These are phyloP conservation scores for Augiades crinisus DNA, from an alignment of 2,888 invertebrate genomes.

Conservation along the genomic window DNA sequence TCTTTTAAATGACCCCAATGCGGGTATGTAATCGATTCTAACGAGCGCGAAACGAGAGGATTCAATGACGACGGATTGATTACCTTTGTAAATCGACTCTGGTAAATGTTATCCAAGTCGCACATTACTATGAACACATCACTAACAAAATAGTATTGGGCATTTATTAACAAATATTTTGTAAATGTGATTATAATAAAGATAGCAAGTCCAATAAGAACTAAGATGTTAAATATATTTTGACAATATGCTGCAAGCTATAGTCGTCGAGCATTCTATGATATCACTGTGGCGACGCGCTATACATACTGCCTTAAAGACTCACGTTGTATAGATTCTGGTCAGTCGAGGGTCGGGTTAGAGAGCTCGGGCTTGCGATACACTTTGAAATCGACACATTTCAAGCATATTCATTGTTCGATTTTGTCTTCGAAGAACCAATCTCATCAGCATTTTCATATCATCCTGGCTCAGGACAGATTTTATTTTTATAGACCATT, in stretches of 20 bases:
- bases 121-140: background rate
- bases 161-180: background rate
- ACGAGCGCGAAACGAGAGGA: too few relatives aligned
- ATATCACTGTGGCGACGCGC: too few relatives aligned
- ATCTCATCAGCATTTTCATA: slow-evolving; percentile 14
- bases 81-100: too few relatives aligned
- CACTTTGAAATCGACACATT: background rate
- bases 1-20: too few relatives aligned
- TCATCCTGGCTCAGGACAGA: slow-evolving; percentile 11
- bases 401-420: background rate
- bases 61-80: too few relatives aligned
- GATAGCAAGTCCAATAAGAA: background rate
- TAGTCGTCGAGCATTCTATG: too few relatives aligned
- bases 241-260: background rate
- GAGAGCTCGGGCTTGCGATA: too few relatives aligned
- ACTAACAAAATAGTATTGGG: background rate
- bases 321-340: too few relatives aligned
- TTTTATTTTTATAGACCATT: slow-evolving; percentile 12
- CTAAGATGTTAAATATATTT: background rate
- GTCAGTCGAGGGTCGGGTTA: too few relatives aligned
- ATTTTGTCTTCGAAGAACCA: slow-evolving; percentile 7
- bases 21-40: too few relatives aligned
- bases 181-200: background rate
- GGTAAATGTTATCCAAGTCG: too few relatives aligned
- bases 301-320: too few relatives aligned